Evolutionary conservation across 2,113 vertebrate genomes (phyloP).

Genomic region (Taurulus bubalis): DNA sequence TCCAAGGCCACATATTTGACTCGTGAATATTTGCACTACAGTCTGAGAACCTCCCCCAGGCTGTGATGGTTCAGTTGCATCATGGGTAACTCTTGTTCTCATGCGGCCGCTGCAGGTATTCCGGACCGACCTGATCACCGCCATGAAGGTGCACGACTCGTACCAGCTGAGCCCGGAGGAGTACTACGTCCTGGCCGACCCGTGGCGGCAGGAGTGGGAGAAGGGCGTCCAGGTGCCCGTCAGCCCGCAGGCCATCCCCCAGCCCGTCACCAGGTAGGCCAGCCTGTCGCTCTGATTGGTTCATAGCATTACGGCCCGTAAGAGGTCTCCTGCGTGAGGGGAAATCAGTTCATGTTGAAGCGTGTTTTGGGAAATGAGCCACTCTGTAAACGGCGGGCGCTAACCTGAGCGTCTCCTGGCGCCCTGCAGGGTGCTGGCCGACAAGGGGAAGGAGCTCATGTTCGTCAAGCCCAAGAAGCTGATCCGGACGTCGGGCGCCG

Average conservation of each 20-base stretch:
- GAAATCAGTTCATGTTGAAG: no score
- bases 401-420: no score
- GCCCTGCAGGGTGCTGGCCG: slow-evolving; percentile 82
- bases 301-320: no score
- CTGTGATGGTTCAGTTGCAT: neutral
- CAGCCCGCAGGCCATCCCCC: slow-evolving; percentile 92
- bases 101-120: slow-evolving; percentile 88
- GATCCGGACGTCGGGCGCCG: slow-evolving; percentile 87
- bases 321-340: no score
- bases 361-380: no score
- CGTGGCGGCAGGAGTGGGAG: slow-evolving; percentile 99
- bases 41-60: neutral
- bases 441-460: slow-evolving; percentile 86
- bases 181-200: slow-evolving; percentile 94
- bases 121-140: slow-evolving; percentile 97
- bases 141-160: slow-evolving; percentile 98
- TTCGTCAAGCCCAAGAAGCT: slow-evolving; percentile 92
- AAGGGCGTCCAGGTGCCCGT: slow-evolving; percentile 99
- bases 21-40: neutral
- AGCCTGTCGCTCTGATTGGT: no score
- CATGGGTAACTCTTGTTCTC: neutral
- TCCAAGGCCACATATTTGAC: neutral
- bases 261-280: slow-evolving; percentile 89
- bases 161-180: slow-evolving; percentile 94
- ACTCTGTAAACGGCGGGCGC: no score